phyloP scores from a whole-genome alignment of 2,797 vertebrate species.

The Phrynocephalus forsythii region DNA sequence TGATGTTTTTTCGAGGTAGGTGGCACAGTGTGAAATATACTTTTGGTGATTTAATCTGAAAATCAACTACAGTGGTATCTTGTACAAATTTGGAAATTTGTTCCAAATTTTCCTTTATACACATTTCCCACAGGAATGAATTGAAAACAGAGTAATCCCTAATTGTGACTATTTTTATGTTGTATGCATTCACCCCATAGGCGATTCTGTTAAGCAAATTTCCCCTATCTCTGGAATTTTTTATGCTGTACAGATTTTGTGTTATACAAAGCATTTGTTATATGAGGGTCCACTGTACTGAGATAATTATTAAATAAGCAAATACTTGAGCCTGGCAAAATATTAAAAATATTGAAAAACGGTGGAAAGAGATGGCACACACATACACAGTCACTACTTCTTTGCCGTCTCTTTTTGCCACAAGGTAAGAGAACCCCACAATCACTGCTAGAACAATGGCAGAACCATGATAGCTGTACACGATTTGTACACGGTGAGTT shows the following conservation, averaged over 20 bases:
- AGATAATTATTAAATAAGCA: constrained; percentile 37
- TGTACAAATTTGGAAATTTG: no score
- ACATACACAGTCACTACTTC: constrained; percentile 18
- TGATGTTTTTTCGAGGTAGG: constrained; percentile 12
- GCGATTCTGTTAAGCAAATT: no score
- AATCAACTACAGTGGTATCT: constrained; percentile 5
- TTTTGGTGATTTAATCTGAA: constrained; percentile 29
- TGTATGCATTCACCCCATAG: no score
- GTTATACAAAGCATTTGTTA: no score
- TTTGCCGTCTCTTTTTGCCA: constrained; percentile 21
- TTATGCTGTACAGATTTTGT: no score
- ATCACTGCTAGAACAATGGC: constrained; percentile 14
- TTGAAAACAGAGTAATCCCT: no score
- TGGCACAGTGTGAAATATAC: neutral
- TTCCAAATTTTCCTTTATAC: no score
- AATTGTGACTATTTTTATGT: no score
- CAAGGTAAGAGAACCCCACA: constrained; percentile 26
- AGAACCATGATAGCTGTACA: neutral
- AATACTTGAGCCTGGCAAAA: constrained; percentile 38
- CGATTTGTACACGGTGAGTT: neutral
- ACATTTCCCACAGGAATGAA: no score
- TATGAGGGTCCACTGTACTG: neutral
- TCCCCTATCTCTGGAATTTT: no score
- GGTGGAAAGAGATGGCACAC: neutral
- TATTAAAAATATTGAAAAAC: neutral